phyloP scores from a whole-genome alignment of 1,140 invertebrate genomes.

The Arctopsyche grandis region DNA sequence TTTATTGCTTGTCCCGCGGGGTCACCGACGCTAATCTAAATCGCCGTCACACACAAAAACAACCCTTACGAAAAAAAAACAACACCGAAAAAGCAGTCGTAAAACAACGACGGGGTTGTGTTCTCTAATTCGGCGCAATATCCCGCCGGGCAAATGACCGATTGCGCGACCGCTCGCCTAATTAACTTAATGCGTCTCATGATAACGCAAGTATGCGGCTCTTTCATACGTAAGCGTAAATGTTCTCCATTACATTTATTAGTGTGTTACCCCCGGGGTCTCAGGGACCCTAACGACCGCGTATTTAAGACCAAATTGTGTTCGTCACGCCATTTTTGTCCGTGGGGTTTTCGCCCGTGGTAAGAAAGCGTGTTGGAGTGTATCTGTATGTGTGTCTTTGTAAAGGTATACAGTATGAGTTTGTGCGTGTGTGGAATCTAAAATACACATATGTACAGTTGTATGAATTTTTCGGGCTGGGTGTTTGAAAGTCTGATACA shows the following conservation, averaged over 20 bases:
- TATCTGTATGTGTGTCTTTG: too few species aligned
- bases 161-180: neutral
- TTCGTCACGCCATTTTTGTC: constrained; percentile 20
- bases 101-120: too few species aligned
- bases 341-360: neutral
- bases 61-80: neutral
- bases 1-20: constrained; percentile 16
- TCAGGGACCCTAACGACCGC: constrained; percentile 1
- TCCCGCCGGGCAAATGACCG: neutral
- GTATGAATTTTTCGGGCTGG: too few species aligned
- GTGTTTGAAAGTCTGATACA: too few species aligned
- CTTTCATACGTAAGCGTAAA: too few species aligned
- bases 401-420: too few species aligned
- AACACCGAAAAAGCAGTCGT: too few species aligned
- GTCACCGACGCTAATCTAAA: neutral
- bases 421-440: too few species aligned
- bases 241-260: constrained; percentile 16
- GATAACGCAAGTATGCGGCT: neutral
- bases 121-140: neutral
- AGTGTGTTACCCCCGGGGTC: neutral
- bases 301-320: constrained; percentile 15
- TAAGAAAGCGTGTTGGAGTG: too few species aligned
- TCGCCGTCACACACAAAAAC: neutral
- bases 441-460: too few species aligned
- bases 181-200: constrained; percentile 8